Percentiles rank a stretch among this genome's conserved stretches.
Conservation (phyloP, 2,113 vertebrate genomes). For the Steatornis caripensis region DNA sequence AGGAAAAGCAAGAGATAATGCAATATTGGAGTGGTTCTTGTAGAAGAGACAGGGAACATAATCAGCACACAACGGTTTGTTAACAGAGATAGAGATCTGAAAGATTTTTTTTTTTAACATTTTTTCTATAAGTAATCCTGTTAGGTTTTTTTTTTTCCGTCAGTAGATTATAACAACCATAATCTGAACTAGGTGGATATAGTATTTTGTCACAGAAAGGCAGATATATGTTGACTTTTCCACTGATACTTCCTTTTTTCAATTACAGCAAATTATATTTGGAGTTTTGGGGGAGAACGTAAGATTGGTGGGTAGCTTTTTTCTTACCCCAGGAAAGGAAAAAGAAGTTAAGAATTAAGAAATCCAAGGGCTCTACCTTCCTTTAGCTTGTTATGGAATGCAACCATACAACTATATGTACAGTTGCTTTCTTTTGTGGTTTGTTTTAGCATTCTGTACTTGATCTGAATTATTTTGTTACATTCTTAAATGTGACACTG, state of each 20-base stretch:
- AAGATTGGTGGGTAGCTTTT: background rate
- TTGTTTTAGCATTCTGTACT: background rate
- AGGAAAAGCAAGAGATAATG: background rate
- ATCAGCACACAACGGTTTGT: background rate
- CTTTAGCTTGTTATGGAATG: background rate
- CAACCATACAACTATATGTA: background rate
- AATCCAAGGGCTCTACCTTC: background rate
- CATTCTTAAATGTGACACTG: slow-evolving; percentile 43
- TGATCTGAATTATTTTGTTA: background rate
- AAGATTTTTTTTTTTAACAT: background rate
- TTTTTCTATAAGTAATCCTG: background rate
- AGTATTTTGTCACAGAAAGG: background rate
- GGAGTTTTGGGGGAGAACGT: background rate
- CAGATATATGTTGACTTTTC: background rate
- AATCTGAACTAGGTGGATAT: background rate
- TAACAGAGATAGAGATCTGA: background rate
- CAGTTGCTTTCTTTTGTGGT: background rate
- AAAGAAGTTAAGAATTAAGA: background rate
- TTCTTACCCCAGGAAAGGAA: background rate
- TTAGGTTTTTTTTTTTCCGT: background rate
- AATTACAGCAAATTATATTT: background rate
- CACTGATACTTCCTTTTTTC: background rate
- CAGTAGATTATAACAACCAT: background rate
- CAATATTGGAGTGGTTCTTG: background rate
- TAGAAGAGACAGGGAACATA: background rate